phyloP scores from a whole-genome alignment of 2,888 invertebrate genomes.

The Cinara cedri region DNA sequence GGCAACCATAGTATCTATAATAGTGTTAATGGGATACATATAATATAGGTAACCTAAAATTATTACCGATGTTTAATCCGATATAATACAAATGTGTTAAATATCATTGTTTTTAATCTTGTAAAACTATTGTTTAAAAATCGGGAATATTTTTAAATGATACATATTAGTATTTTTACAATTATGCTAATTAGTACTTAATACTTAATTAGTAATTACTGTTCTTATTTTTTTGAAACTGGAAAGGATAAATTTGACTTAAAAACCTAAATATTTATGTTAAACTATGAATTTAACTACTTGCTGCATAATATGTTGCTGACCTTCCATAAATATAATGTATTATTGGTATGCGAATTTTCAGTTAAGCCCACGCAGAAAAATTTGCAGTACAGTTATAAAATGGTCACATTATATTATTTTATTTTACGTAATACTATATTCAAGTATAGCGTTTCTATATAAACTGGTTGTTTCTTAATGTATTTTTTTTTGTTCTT shows the following conservation, averaged over 20 bases:
- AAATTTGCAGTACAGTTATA: constrained; percentile 2
- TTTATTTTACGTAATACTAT: constrained; percentile 17
- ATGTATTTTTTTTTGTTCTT: neutral
- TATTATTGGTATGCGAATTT: neutral
- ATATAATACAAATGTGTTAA: too few relatives aligned
- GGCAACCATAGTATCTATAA: too few relatives aligned
- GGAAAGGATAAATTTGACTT: neutral
- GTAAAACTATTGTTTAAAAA: too few relatives aligned
- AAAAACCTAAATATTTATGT: neutral
- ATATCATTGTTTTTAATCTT: too few relatives aligned
- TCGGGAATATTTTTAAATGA: too few relatives aligned
- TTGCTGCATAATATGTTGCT: neutral
- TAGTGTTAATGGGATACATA: too few relatives aligned
- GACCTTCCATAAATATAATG: neutral
- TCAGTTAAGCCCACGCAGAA: constrained; percentile 5
- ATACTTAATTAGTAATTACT: too few relatives aligned
- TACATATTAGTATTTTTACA: too few relatives aligned
- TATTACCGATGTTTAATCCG: neutral
- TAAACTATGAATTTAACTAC: neutral
- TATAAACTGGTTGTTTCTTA: neutral
- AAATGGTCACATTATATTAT: constrained; percentile 10
- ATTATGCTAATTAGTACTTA: too few relatives aligned
- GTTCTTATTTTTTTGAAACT: neutral
- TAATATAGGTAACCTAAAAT: too few relatives aligned
- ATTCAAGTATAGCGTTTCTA: neutral